Percentiles rank a stretch among this genome's conserved stretches.
Conservation (phyloP, 2,113 vertebrate genomes). For the Cyprinodon variegatus region DNA sequence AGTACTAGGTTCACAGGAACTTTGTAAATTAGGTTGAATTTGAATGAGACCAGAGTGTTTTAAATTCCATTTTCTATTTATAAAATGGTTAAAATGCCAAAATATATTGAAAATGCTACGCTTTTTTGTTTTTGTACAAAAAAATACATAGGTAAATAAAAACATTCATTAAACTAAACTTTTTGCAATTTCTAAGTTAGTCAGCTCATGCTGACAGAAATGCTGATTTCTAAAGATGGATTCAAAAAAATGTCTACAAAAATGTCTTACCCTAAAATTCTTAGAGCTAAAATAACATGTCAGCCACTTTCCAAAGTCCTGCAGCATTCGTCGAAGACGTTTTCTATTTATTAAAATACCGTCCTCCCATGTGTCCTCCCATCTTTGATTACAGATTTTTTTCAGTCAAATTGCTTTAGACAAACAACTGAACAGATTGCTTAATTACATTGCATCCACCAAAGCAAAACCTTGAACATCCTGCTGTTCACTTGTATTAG, state of each 20-base stretch:
- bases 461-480: neutral
- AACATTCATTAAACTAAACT: neutral
- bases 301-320: neutral
- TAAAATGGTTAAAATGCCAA: no score
- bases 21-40: no score
- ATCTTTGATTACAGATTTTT: constrained; percentile 15
- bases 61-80: no score
- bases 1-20: no score
- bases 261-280: neutral
- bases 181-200: neutral
- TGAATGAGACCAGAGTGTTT: no score
- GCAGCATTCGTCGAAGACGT: neutral
- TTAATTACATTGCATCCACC: neutral
- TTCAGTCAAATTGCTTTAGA: constrained; percentile 18
- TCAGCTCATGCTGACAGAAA: neutral
- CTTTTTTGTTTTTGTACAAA: no score
- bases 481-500: constrained; percentile 14
- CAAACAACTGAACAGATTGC: constrained; percentile 1
- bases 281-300: neutral
- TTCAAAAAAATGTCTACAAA: neutral
- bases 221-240: neutral
- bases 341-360: neutral
- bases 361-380: constrained; percentile 8
- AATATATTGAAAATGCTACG: no score
- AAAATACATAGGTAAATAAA: neutral